Conservation (phyloP, 2,888 invertebrate genomes). For the Eumacrocentrus americanus region DNA sequence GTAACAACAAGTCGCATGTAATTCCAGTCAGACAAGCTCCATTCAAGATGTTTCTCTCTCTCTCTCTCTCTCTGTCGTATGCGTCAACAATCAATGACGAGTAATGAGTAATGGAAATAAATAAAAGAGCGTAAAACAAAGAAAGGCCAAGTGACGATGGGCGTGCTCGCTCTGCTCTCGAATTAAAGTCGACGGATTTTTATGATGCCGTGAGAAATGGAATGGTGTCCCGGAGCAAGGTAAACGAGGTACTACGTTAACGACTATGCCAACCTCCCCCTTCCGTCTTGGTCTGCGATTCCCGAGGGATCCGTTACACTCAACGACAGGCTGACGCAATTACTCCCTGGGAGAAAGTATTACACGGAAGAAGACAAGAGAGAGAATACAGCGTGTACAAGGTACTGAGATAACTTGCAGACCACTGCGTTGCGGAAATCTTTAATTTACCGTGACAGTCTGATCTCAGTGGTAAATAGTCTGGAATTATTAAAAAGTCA, state of each 20-base stretch:
- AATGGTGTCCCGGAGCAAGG: slow-evolving; percentile 31
- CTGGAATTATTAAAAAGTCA: slow-evolving; percentile 33
- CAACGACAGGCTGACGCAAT: slow-evolving; percentile 34
- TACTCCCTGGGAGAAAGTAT: slow-evolving; percentile 37
- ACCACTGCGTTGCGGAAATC: slow-evolving; percentile 22
- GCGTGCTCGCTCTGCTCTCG: too few relatives aligned
- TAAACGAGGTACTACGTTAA: slow-evolving; percentile 35
- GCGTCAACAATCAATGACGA: too few relatives aligned
- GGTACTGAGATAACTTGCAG: neutral
- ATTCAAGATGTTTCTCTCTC: too few relatives aligned
- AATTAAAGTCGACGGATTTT: too few relatives aligned
- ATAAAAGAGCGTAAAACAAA: too few relatives aligned
- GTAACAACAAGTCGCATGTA: too few relatives aligned
- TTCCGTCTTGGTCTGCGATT: slow-evolving; percentile 34
- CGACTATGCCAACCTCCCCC: slow-evolving; percentile 35
- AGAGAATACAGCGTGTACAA: slow-evolving; percentile 1
- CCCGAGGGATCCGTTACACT: slow-evolving; percentile 38
- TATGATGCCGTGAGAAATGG: too few relatives aligned
- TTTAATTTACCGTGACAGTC: slow-evolving; percentile 7
- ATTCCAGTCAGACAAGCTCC: too few relatives aligned
- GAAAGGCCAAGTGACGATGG: too few relatives aligned
- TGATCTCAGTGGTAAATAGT: neutral
- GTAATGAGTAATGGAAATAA: too few relatives aligned
- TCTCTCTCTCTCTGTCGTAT: too few relatives aligned
- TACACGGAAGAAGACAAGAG: slow-evolving; percentile 6